Evolutionary conservation across 2,888 invertebrate species (phyloP), one percentile per base, ranked within the genome.

Genomic region (Flabesymbios commensalis): DNA sequence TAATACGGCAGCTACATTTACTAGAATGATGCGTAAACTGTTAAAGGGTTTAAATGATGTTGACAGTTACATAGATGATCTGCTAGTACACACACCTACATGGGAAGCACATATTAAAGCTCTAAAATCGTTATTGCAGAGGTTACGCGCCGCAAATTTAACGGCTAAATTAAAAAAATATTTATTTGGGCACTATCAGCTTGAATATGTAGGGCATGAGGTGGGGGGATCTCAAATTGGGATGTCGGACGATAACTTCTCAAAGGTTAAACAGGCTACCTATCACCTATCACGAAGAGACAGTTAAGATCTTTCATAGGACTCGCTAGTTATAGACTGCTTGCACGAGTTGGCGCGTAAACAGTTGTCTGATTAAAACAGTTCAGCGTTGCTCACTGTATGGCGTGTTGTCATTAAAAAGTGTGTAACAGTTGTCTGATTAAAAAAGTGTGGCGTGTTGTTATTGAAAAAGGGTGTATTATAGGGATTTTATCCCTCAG

Each of bases 21-120:
- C 5, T 19, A 32, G 53, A 10, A 49, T 49, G 49, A 49, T 49
- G 49, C 28, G 31, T 5, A 49, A 49, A 31, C 31, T 49, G 24
- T 7, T 45, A 45, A 7, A 10, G n/a, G 49, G 49, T 10, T 29
- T 49, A 10, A 22, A 26, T 10, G 7, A 31, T 10, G 49, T 31
- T 26, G 14, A 31, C 31, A 49, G 22, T 22, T 31, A 29, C 49
- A 22, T 49, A 49, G 49, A 49, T 31, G 49, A 49, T 31, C 10
- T 49, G 5, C 22, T 49, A 7, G 22, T 26, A 7, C 49, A 49
- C 22, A 29, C 49, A 14, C 28, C 28, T 31, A 17, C 49, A 7
- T 49, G 49, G 49, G 31, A 26, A 22, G 29, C 26, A 17, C 49
- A 49, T 7, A 7, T 49, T 28, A 49, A 29, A 7, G 10, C 22